phyloP scores from a whole-genome alignment of 2,797 vertebrate species.

The Sebastiscus albofasciatus region DNA sequence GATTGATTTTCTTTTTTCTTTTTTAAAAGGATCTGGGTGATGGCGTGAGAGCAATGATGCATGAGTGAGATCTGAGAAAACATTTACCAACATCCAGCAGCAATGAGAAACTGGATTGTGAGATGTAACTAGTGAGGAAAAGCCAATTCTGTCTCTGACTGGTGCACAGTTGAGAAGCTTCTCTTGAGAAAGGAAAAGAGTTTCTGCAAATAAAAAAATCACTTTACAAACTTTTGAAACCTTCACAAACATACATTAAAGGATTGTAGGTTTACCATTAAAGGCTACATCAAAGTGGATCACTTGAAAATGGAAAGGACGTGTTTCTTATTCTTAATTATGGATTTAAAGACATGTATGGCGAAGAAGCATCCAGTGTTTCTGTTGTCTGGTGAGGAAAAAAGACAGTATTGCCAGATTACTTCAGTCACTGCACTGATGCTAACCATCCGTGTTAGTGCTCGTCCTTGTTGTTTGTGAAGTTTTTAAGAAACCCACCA shows the following conservation, averaged over 20 bases:
- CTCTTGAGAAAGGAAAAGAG: slow-evolving; percentile 21
- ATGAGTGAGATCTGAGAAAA: slow-evolving; percentile 68
- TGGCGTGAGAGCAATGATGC: slow-evolving; percentile 84
- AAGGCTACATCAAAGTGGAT: slow-evolving; percentile 2
- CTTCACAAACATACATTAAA: not conserved
- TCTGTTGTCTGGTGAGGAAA: not conserved
- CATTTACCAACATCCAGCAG: slow-evolving; percentile 73
- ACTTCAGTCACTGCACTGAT: slow-evolving; percentile 1
- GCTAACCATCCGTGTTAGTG: slow-evolving; percentile 4
- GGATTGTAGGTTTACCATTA: not conserved
- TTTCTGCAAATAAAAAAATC: slow-evolving; percentile 13
- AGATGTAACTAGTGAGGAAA: slow-evolving; percentile 59
- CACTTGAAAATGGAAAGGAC: slow-evolving; percentile 10
- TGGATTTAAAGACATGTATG: not conserved
- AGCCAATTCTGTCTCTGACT: slow-evolving; percentile 35
- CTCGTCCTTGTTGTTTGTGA: slow-evolving; percentile 31
- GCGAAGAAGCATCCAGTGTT: slow-evolving; percentile 16
- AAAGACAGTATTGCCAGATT: not conserved
- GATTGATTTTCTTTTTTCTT: slow-evolving; percentile 72
- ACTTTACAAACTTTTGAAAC: slow-evolving; percentile 37
- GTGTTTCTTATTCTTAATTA: slow-evolving; percentile 14
- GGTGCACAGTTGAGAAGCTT: slow-evolving; percentile 38
- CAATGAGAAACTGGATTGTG: slow-evolving; percentile 48
- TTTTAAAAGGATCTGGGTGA: slow-evolving; percentile 78
- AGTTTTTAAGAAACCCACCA: slow-evolving; percentile 43